Percentiles rank a stretch among this genome's conserved stretches.
Evolutionary conservation across 2,888 invertebrate species (phyloP).

Genomic region (Caenorhabditis sinica): DNA sequence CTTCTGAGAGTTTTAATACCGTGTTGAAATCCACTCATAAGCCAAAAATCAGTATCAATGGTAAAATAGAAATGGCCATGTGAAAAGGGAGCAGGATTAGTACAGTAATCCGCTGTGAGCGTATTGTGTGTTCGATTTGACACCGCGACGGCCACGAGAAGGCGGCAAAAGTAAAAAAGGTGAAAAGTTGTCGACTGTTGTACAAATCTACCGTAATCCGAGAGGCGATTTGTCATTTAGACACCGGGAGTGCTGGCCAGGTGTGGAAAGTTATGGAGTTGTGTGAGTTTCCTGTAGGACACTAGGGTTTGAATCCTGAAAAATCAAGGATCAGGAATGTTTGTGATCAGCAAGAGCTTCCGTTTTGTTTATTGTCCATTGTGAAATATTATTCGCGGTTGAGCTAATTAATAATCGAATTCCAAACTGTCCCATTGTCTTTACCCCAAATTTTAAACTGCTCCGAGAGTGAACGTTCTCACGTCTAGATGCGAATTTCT

Average conservation of each 20-base stretch:
- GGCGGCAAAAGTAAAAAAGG: slow-evolving; percentile 51
- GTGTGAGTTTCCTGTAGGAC: neutral
- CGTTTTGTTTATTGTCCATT: too few relatives aligned
- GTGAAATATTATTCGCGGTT: too few relatives aligned
- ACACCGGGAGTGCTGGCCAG: slow-evolving; percentile 4
- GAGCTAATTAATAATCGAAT: too few relatives aligned
- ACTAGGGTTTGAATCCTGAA: neutral
- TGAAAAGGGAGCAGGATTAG: slow-evolving; percentile 22
- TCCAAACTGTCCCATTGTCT: neutral
- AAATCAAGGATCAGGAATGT: too few relatives aligned
- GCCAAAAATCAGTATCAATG: slow-evolving; percentile 43
- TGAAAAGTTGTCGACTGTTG: slow-evolving; percentile 46
- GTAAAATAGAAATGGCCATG: neutral
- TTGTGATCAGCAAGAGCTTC: too few relatives aligned
- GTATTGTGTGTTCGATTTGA: slow-evolving; percentile 35
- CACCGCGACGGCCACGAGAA: slow-evolving; percentile 12
- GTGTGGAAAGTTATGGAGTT: neutral
- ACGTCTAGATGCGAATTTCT: too few relatives aligned
- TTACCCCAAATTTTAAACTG: neutral
- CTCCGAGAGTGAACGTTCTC: too few relatives aligned
- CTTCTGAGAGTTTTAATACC: neutral
- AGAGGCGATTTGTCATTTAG: slow-evolving; percentile 35
- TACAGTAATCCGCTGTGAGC: slow-evolving; percentile 40
- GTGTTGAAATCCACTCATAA: slow-evolving; percentile 15
- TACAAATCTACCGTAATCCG: slow-evolving; percentile 43